Percentiles rank a stretch among this genome's conserved stretches.
Conservation (phyloP, 1,140 invertebrate species). For the Globodera ellingtonae region DNA sequence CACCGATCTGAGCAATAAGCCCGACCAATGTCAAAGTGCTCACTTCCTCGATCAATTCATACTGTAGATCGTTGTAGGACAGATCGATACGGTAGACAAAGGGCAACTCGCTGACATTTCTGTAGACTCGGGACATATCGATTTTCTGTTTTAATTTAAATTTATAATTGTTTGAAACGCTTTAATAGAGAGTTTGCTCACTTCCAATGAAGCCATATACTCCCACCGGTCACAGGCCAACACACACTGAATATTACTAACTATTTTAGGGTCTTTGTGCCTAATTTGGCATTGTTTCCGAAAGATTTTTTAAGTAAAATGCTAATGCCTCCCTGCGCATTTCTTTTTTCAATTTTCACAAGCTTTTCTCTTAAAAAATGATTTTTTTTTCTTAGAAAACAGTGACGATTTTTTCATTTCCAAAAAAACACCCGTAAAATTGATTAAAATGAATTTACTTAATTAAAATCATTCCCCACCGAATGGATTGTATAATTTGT, state of each 20-base stretch:
- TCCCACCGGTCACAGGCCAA: constrained; percentile 40
- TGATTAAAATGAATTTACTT: too few species aligned
- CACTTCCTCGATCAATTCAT: constrained; percentile 41
- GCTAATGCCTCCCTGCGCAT: too few species aligned
- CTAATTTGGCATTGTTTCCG: too few species aligned
- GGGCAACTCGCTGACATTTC: constrained; percentile 3
- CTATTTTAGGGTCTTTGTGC: too few species aligned
- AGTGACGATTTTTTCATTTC: too few species aligned
- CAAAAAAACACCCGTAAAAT: too few species aligned
- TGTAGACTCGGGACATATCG: constrained; percentile 18
- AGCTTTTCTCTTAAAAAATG: too few species aligned
- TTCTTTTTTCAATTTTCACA: too few species aligned
- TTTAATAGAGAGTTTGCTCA: background rate
- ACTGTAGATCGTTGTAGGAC: constrained; percentile 43
- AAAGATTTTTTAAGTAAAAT: too few species aligned
- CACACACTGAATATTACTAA: constrained; percentile 31
- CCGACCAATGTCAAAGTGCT: constrained; percentile 30
- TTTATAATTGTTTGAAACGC: background rate
- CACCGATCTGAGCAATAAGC: constrained; percentile 36
- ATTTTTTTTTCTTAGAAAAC: too few species aligned
- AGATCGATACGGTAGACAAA: constrained; percentile 37
- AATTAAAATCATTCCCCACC: background rate
- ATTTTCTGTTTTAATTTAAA: constrained; percentile 24
- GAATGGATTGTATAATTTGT: constrained; percentile 38
- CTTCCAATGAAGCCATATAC: constrained; percentile 33